Base-by-base conservation (phyloP, 2,797 vertebrate genomes). In the Pantherophis alleghaniensis region DNA sequence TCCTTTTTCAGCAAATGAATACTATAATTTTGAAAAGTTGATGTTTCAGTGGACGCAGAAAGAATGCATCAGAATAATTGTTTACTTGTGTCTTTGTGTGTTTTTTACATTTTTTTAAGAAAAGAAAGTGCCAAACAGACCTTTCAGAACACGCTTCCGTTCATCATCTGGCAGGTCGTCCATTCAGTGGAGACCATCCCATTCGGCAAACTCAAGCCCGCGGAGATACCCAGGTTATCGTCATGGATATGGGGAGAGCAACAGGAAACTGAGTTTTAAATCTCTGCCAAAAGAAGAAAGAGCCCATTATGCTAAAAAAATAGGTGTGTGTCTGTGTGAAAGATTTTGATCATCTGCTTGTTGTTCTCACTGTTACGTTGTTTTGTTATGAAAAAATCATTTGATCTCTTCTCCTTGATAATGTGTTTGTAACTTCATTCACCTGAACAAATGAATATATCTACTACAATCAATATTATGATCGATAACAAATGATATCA, bases 271-370 rank as follows among this genome's bases (percentile, higher is more conserved):
- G 97, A 97, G 98, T 90, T 97, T 98, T 86, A 97, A 97, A 91
- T 98, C 98, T 0, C 96, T 98, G 95, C 98, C 98, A 0, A 98
- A 98, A 53, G 98, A 98, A 94, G 98, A 98, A 96, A 98, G 98
- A 94, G 98, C 98, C 60, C 98, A 98, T 53, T 98, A 98, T 92
- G 95, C 96, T 11, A 98, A 96, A 57, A 99, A 98, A 97, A 97
- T 99, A 55, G 99, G 99, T 94, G 0, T 16, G 37, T 59, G 91
- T 60, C 88, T 51, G 9, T 92, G 12, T 0, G 91, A 79, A 7
- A 4, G 7, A 1, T 53, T 88, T 56, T 55, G 32, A 22, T 5
- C 5, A 22, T 56, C 13, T 0, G 60, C 32, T 53, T 94, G 24
- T 92, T 88, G 60, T 86, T 13, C 37, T 14, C 7, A 5, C 7